phyloP scores from a whole-genome alignment of 2,888 invertebrate genomes.

The Maniola hyperantus region DNA sequence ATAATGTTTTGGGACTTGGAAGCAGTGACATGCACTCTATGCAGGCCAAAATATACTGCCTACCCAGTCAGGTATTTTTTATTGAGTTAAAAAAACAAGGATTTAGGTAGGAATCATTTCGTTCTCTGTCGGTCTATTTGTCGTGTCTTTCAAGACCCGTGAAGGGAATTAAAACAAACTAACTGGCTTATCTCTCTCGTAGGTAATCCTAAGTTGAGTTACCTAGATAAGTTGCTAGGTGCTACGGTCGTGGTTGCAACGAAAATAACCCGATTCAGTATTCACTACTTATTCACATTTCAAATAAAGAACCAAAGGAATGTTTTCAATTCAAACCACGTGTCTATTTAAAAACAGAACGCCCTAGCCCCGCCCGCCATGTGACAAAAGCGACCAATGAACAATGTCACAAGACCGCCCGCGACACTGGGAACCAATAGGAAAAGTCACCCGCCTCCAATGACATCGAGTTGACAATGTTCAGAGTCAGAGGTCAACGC shows the following conservation, averaged over 20 bases:
- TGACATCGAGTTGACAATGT: slow-evolving; percentile 77
- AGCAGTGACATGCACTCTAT: not conserved
- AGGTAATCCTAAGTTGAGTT: too few relatives aligned
- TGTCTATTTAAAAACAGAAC: slow-evolving; percentile 58
- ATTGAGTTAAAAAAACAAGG: too few relatives aligned
- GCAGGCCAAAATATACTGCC: not conserved
- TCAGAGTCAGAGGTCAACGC: slow-evolving; percentile 62
- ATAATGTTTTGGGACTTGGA: not conserved
- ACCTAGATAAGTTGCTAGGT: not conserved
- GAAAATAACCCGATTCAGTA: not conserved
- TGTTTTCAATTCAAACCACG: slow-evolving; percentile 24
- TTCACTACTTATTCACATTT: not conserved
- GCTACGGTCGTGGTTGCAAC: not conserved
- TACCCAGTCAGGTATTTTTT: not conserved
- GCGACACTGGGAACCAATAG: slow-evolving; percentile 72
- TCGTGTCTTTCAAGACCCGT: too few relatives aligned
- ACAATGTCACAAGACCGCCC: slow-evolving; percentile 72
- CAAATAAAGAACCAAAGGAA: slow-evolving; percentile 18
- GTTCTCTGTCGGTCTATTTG: too few relatives aligned
- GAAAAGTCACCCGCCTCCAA: slow-evolving; percentile 66
- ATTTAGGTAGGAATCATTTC: too few relatives aligned
- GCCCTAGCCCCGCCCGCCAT: slow-evolving; percentile 56
- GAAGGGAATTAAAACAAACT: too few relatives aligned
- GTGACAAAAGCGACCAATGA: slow-evolving; percentile 74
- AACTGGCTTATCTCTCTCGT: too few relatives aligned